Conservation (phyloP, 1,140 invertebrate species). For the Leptopilina clavipes region DNA sequence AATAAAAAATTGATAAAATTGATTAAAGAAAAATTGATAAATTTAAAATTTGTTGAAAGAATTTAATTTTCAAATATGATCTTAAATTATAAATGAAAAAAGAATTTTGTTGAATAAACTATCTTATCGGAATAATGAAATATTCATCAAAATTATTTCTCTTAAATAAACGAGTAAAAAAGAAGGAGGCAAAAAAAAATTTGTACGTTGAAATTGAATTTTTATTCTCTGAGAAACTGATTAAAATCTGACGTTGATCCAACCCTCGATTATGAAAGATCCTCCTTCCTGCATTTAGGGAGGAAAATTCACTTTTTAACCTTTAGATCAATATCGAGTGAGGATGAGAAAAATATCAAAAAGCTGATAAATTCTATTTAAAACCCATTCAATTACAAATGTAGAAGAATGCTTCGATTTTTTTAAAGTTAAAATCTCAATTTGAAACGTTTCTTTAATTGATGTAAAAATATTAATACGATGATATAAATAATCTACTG, state of each 20-base stretch:
- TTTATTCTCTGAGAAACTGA: not conserved
- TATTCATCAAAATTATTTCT: not conserved
- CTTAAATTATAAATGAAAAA: not conserved
- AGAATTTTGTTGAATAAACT: not conserved
- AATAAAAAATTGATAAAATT: too few species aligned
- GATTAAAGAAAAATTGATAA: too few species aligned
- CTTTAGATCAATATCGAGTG: not conserved
- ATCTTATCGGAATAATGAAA: not conserved
- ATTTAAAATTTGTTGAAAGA: not conserved
- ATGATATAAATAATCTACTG: too few species aligned
- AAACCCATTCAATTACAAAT: not conserved
- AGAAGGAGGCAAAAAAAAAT: not conserved
- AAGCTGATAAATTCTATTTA: not conserved
- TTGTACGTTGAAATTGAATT: not conserved
- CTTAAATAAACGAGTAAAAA: not conserved
- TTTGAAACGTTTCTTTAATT: too few species aligned
- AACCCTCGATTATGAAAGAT: not conserved
- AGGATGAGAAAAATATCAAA: not conserved
- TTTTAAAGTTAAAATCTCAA: too few species aligned
- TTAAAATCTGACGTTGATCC: slow-evolving; percentile 19
- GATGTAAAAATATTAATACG: too few species aligned
- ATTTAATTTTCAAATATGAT: not conserved
- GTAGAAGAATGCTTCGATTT: not conserved
- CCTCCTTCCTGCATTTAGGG: not conserved
- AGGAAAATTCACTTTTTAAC: slow-evolving; percentile 6